Conservation (phyloP, 2,113 vertebrate species). For the Prionailurus viverrinus region DNA sequence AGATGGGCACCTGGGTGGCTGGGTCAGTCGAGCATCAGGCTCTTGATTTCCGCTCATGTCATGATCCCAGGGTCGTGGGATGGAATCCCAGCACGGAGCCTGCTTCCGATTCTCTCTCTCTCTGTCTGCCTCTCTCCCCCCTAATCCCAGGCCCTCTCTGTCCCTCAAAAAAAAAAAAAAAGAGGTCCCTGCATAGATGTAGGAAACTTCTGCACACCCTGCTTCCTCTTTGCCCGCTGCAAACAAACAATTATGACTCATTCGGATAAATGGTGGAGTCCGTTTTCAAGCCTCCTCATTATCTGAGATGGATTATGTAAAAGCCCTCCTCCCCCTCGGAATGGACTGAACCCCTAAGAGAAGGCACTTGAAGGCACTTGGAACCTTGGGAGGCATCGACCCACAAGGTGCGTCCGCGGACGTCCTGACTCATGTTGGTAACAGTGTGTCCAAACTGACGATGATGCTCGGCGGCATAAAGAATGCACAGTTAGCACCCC, state of each 20-base stretch:
- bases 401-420: accelerated
- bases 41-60: too few species aligned
- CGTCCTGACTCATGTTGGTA: accelerated
- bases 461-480: too few species aligned
- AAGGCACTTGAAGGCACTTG: too few species aligned
- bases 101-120: too few species aligned
- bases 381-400: not conserved
- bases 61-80: too few species aligned
- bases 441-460: too few species aligned
- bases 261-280: not conserved
- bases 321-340: not conserved
- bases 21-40: accelerated
- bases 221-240: accelerated
- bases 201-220: not conserved
- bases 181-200: not conserved
- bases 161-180: too few species aligned
- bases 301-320: not conserved
- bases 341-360: too few species aligned
- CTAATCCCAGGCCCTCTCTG: too few species aligned
- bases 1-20: not conserved
- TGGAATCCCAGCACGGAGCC: too few species aligned
- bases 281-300: not conserved
- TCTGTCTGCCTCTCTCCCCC: too few species aligned
- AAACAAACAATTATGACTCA: accelerated
- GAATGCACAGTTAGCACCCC: accelerated